phyloP scores from a whole-genome alignment of 2,113 vertebrate species.

The Calyptommatus sinebrachiatus region DNA sequence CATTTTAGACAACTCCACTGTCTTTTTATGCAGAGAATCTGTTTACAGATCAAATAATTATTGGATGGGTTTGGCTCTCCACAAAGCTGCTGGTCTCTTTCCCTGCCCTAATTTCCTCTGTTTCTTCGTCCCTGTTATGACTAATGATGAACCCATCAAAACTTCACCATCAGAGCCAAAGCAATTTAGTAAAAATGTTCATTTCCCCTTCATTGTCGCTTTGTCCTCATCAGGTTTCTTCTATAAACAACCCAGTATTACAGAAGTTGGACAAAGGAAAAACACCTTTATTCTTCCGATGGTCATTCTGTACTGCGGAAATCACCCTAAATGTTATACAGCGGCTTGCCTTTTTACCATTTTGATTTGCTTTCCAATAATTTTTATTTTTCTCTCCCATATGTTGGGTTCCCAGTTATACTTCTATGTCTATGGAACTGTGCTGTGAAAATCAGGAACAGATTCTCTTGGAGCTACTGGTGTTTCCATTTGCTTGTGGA shows the following conservation, averaged over 20 bases:
- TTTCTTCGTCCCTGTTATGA: constrained; percentile 33
- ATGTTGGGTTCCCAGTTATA: not conserved
- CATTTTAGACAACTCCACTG: constrained; percentile 1
- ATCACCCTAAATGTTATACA: not conserved
- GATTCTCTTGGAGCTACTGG: not conserved
- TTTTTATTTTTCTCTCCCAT: not conserved
- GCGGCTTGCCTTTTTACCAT: not conserved
- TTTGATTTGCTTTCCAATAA: not conserved
- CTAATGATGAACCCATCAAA: constrained; percentile 50
- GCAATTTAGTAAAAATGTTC: constrained; percentile 53
- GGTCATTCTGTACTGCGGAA: not conserved
- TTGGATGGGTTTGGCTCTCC: constrained; percentile 40
- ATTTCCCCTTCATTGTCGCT: not conserved
- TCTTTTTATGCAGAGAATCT: constrained; percentile 47
- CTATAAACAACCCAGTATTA: not conserved
- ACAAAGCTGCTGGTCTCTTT: too few species aligned
- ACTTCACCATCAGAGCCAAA: constrained; percentile 44
- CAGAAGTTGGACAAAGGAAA: not conserved
- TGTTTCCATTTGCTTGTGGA: not conserved
- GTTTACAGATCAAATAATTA: constrained; percentile 41
- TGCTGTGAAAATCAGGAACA: not conserved
- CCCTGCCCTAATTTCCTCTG: too few species aligned
- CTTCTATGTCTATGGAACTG: not conserved
- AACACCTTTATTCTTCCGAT: not conserved
- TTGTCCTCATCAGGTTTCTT: not conserved